Conservation (phyloP, 1,140 invertebrate genomes). For the Trichonephila clavata region DNA sequence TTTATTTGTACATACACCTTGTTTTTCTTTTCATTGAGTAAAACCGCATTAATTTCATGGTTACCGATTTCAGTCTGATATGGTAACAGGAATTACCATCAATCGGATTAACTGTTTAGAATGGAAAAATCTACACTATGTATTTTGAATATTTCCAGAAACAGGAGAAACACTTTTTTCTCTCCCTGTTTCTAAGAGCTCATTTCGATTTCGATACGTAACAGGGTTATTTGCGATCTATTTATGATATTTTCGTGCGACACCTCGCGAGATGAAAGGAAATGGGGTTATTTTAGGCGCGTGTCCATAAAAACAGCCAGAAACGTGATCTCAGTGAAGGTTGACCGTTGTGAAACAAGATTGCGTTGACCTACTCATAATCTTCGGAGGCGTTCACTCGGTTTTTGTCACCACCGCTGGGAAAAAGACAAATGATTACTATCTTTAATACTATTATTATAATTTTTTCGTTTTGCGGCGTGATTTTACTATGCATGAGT, state of each 20-base stretch:
- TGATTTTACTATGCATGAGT: too few relatives aligned
- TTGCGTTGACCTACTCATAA: background rate
- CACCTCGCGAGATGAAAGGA: background rate
- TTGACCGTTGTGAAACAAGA: constrained; percentile 18
- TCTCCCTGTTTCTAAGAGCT: background rate
- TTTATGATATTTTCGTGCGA: constrained; percentile 3
- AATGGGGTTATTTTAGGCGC: constrained; percentile 8
- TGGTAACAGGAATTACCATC: too few relatives aligned
- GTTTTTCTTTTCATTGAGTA: too few relatives aligned
- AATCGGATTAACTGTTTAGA: too few relatives aligned
- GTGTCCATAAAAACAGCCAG: background rate
- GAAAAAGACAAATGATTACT: background rate
- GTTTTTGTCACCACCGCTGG: background rate
- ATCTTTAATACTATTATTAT: too few relatives aligned
- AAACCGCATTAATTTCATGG: too few relatives aligned
- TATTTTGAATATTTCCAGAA: background rate
- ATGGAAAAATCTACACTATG: too few relatives aligned
- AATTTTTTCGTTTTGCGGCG: too few relatives aligned
- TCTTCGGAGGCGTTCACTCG: background rate
- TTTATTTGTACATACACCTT: too few relatives aligned
- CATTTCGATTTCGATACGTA: background rate
- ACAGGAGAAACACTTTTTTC: background rate
- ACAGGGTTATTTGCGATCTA: constrained; percentile 9
- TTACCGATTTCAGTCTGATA: too few relatives aligned
- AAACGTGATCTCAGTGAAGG: background rate